These are phyloP conservation scores for Zygogramma bicolorata DNA, from an alignment of 2,888 invertebrate genomes.

Conservation along the genomic window DNA sequence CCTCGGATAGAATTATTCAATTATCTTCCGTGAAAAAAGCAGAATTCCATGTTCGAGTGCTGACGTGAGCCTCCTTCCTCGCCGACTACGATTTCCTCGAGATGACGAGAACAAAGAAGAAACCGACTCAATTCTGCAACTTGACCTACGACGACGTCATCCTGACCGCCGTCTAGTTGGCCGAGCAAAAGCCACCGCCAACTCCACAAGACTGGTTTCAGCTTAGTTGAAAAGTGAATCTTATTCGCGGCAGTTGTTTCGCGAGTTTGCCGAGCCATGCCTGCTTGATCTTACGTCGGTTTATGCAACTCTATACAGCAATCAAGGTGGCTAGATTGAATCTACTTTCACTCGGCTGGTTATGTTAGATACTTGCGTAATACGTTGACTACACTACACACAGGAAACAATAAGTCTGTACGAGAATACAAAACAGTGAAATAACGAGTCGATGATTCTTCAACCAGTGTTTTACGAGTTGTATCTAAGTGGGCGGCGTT, in stretches of 20 bases:
- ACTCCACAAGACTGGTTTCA: constrained; percentile 22
- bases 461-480: constrained; percentile 15
- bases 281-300: constrained; percentile 38
- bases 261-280: constrained; percentile 27
- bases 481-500: constrained; percentile 20
- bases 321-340: constrained; percentile 55
- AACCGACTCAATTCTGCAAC: constrained; percentile 20
- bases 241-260: constrained; percentile 41
- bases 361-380: constrained; percentile 57
- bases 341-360: constrained; percentile 59
- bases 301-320: constrained; percentile 55
- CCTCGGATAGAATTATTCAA: neutral
- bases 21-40: constrained; percentile 8
- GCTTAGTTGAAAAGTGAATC: constrained; percentile 45
- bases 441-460: constrained; percentile 8
- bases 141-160: constrained; percentile 42
- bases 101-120: constrained; percentile 24
- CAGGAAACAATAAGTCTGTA: constrained; percentile 50
- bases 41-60: constrained; percentile 12
- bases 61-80: neutral
- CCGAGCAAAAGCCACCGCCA: constrained; percentile 9
- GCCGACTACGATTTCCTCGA: neutral
- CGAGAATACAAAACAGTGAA: constrained; percentile 31
- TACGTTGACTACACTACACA: constrained; percentile 32
- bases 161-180: constrained; percentile 31